Evolutionary conservation across 2,113 vertebrate species (phyloP).

Genomic region (Melanerpes aurifrons): DNA sequence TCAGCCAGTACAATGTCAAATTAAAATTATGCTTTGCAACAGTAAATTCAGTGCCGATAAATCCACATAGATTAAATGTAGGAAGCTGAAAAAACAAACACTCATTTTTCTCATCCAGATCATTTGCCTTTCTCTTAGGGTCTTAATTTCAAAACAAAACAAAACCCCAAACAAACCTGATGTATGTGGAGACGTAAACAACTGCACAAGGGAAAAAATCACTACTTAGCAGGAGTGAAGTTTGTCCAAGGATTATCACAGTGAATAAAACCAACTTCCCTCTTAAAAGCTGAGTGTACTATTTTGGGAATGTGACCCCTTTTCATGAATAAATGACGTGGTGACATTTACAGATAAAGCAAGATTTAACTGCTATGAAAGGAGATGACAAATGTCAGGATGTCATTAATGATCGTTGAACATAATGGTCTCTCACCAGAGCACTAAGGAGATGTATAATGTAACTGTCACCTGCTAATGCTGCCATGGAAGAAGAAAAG

Average conservation of each 20-base stretch:
- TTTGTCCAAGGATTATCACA: slow-evolving; percentile 81
- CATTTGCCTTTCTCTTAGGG: slow-evolving; percentile 43
- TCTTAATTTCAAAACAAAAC: slow-evolving; percentile 52
- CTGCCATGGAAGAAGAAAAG: slow-evolving; percentile 64
- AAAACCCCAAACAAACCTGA: not conserved
- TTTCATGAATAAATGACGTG: slow-evolving; percentile 86
- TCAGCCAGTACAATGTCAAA: slow-evolving; percentile 60
- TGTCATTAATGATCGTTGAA: slow-evolving; percentile 86
- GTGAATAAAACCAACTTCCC: slow-evolving; percentile 73
- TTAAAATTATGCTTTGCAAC: slow-evolving; percentile 67
- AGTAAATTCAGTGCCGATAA: slow-evolving; percentile 62
- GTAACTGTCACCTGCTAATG: slow-evolving; percentile 68
- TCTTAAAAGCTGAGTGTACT: slow-evolving; percentile 73
- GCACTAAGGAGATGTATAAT: slow-evolving; percentile 76
- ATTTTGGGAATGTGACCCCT: slow-evolving; percentile 84
- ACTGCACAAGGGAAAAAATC: slow-evolving; percentile 60
- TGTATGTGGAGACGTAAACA: slow-evolving; percentile 66
- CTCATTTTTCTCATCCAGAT: slow-evolving; percentile 42
- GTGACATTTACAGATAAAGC: slow-evolving; percentile 88
- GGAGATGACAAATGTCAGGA: slow-evolving; percentile 86
- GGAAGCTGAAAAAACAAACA: slow-evolving; percentile 41
- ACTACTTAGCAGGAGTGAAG: slow-evolving; percentile 75
- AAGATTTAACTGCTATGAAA: slow-evolving; percentile 86
- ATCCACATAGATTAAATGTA: slow-evolving; percentile 45
- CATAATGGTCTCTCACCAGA: slow-evolving; percentile 82